These are phyloP conservation scores for Delichon dasypus DNA, from an alignment of 2,797 vertebrate genomes.

Conservation along the genomic window DNA sequence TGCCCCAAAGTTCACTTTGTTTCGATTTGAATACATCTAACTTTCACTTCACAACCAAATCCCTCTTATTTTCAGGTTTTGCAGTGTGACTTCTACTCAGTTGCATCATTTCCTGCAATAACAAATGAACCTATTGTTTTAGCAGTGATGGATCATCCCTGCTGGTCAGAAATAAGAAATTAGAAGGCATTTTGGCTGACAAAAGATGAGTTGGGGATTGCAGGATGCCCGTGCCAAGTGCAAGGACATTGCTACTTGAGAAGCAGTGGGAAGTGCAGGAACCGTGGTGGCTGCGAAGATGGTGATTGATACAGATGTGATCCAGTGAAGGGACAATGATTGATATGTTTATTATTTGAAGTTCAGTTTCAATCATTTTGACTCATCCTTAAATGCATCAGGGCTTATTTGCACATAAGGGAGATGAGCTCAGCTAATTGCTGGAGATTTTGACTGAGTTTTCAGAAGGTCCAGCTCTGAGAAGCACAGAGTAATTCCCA, in stretches of 20 bases:
- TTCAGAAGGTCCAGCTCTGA: background rate
- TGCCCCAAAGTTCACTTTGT: background rate
- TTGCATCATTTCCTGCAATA: background rate
- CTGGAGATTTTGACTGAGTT: background rate
- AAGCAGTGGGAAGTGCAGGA: background rate
- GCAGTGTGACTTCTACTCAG: background rate
- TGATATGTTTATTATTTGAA: constrained; percentile 38
- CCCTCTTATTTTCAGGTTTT: background rate
- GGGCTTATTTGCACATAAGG: background rate
- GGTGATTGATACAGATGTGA: constrained; percentile 18
- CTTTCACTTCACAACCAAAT: background rate
- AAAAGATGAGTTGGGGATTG: background rate
- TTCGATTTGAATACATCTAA: background rate
- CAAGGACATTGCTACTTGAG: background rate
- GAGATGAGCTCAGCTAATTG: background rate
- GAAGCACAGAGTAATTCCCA: background rate
- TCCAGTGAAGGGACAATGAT: background rate
- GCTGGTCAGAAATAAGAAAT: background rate
- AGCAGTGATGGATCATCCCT: background rate
- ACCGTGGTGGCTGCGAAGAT: background rate
- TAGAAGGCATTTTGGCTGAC: background rate
- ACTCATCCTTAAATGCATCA: background rate
- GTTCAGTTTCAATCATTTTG: background rate
- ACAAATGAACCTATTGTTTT: background rate
- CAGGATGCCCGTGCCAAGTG: background rate